Conservation (phyloP, 2,888 invertebrate genomes). For the Rhaphigaster nebulosa region DNA sequence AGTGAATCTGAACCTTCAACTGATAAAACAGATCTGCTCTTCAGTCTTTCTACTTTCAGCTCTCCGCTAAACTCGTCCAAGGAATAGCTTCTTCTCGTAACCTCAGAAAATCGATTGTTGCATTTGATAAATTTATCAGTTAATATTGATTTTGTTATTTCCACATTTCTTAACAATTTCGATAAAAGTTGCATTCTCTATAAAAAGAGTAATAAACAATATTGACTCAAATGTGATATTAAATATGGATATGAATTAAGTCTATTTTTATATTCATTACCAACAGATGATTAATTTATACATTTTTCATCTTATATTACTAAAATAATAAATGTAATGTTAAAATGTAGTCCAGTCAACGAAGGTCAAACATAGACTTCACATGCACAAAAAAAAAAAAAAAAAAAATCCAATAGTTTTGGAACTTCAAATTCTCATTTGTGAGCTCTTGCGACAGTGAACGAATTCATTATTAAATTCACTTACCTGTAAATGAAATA, state of each 20-base stretch:
- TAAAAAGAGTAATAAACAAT: not conserved
- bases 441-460: too few relatives aligned
- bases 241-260: not conserved
- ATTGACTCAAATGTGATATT: not conserved
- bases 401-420: too few relatives aligned
- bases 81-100: not conserved
- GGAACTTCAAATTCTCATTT: too few relatives aligned
- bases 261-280: not conserved
- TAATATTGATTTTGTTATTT: conserved; percentile 12
- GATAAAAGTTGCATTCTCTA: not conserved
- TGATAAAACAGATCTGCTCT: conserved; percentile 60
- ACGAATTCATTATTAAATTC: too few relatives aligned
- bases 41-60: conserved; percentile 59
- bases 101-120: not conserved
- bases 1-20: conserved; percentile 60
- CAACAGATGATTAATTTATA: not conserved
- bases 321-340: not conserved
- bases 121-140: not conserved
- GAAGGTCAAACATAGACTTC: too few relatives aligned
- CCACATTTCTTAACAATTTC: conserved; percentile 29
- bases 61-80: not conserved
- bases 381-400: too few relatives aligned
- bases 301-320: not conserved
- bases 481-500: too few relatives aligned
- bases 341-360: not conserved